Evolutionary conservation across 2,888 invertebrate genomes (phyloP), one percentile per base, ranked within the genome.

Genomic region (Dasysyrphus tricinctus): DNA sequence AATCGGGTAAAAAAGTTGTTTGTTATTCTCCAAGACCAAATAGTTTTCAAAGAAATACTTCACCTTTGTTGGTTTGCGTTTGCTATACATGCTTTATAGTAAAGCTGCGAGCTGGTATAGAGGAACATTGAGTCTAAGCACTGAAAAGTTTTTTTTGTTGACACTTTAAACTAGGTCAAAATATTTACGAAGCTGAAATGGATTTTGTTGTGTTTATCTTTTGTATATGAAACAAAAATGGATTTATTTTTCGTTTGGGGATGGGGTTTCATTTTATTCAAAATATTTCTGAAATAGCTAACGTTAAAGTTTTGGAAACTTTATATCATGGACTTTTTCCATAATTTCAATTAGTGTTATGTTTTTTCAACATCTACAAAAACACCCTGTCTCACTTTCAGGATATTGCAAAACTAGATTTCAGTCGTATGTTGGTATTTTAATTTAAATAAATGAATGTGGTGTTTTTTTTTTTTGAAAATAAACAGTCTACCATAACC

Each of bases 1-100:
- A 82, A 82, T 82, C 65, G 59, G 61, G 73, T 70, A 54, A 82
- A 61, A n/a, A 84, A 84, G 39, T 67, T 76, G 29, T 51, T 78
- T 61, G 69, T 61, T 61, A 47, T 49, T 69, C 54, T 54, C 32
- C n/a, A 44, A 34, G 75, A 47, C 70, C 34, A 54, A 61, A 74
- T 49, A 59, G 67, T 61, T 67, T 61, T 51, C 3, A 39, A 77
- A 29, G 56, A 67, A 67, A 67, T 67, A 37, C 57, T 77, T 69
- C 54, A 69, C 69, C 69, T 69, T 69, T 37, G 69, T 69, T 51
- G 8, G 51, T 5, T 32, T 29, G 24, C 24, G 6, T 5, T 12
- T 2, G 24, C 19, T 24, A n/a, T n/a, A 24, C 24, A 24, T 24
- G 24, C 24, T 24, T 24, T 24, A n/a, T n/a, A 3, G 54, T 29